A percentile compares a stretch with the other conserved stretches of the same genome.
phyloP scores from a whole-genome alignment of 1,140 invertebrate genomes.

The Caenorhabditis elegans region DNA sequence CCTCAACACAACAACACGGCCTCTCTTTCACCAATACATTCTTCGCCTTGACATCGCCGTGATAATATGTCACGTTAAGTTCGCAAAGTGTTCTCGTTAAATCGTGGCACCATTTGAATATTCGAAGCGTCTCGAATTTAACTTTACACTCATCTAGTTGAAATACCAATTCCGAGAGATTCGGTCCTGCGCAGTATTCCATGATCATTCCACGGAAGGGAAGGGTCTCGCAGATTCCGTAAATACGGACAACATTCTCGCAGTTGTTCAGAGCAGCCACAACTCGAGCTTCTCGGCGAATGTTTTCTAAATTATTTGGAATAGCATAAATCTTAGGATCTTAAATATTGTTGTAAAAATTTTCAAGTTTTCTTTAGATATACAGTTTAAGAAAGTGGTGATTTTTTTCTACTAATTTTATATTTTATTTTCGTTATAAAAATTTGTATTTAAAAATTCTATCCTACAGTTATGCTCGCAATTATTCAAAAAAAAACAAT shows the following conservation, averaged over 20 bases:
- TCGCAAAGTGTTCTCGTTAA: background rate
- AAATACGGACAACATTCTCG: background rate
- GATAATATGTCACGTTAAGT: background rate
- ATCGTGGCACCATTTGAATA: constrained; percentile 6
- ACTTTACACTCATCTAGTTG: background rate
- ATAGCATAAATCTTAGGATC: no score
- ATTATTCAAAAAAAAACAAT: no score
- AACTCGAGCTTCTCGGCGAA: background rate
- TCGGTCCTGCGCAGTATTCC: background rate
- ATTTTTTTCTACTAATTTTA: no score
- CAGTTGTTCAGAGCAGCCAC: background rate
- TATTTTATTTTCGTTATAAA: no score
- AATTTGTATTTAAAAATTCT: no score
- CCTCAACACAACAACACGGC: background rate
- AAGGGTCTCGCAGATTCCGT: background rate
- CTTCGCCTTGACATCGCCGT: background rate
- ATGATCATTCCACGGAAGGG: background rate
- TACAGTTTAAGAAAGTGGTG: no score
- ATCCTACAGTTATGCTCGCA: no score
- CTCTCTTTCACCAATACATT: constrained; percentile 9
- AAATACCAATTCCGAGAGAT: background rate
- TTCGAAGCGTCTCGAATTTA: background rate
- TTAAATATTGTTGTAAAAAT: no score
- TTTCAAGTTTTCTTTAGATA: no score
- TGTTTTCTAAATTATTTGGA: background rate